Evolutionary conservation across 2,797 vertebrate species (phyloP).

Genomic region (Pantherophis vulpinus): DNA sequence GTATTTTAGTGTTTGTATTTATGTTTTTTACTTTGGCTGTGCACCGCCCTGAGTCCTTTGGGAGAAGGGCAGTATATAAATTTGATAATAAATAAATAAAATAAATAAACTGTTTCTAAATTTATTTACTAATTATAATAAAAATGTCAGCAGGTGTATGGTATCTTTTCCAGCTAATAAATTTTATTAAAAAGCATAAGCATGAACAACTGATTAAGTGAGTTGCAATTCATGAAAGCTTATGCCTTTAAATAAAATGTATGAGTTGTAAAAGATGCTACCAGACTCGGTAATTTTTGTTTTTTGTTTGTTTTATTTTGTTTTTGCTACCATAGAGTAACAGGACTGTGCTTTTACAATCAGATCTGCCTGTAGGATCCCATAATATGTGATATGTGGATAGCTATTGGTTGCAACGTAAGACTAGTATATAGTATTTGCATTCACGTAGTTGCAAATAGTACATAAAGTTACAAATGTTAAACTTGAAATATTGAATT

Average conservation of each 20-base stretch:
- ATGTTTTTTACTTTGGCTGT: too few species aligned
- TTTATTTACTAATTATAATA: not conserved
- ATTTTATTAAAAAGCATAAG: not conserved
- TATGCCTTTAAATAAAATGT: not conserved
- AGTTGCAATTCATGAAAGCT: not conserved
- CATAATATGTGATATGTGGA: not conserved
- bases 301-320: not conserved
- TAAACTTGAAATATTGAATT: not conserved
- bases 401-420: not conserved
- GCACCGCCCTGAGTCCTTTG: too few species aligned
- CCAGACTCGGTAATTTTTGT: not conserved
- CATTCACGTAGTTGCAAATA: not conserved
- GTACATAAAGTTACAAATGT: not conserved
- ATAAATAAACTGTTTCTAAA: not conserved
- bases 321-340: not conserved
- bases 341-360: not conserved
- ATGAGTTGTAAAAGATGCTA: not conserved
- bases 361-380: not conserved
- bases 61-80: too few species aligned
- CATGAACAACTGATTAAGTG: not conserved
- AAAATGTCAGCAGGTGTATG: not conserved
- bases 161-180: not conserved
- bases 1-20: too few species aligned
- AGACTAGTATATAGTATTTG: not conserved
- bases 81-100: too few species aligned